Base-by-base conservation (phyloP, 2,888 invertebrate species). In the Psylliodes chrysocephalus region DNA sequence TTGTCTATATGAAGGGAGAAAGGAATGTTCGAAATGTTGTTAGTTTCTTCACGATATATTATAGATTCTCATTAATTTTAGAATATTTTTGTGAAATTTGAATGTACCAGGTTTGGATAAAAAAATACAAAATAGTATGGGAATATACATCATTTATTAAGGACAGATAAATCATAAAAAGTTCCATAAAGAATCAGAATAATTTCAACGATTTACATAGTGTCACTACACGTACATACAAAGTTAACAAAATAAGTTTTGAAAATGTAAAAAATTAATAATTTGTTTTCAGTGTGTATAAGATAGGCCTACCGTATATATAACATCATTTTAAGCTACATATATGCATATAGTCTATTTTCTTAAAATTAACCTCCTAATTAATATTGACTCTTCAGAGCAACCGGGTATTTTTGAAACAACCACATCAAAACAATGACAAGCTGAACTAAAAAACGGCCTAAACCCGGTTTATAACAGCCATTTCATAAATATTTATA, bases 331-430 rank as follows among this genome's bases (percentile, higher is more conserved):
- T 75, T 76, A 79, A 80, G 79, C 79, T 79, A 79, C 78, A 78
- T 76, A 74, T 77, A 77, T 77, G 74, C 75, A 70, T 73, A 76
- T 77, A 73, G 70, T 77, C 74, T 76, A 74, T 76, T 66, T 70
- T 66, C 72, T 75, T 75, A 69, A 67, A 70, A 69, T 73, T 77
- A 76, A 63, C 46, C 70, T 66, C 74, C 77, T 80, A 78, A 77
- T 79, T 81, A 81, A 80, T 81, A 82, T 81, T 81, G 81, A 81
- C 81, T 81, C 77, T 78, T 80, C 75, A 81, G 81, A 81, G 81
- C 77, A 78, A 78, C 73, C 74, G 72, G 73, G 73, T 70, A 63
- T 67, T 66, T 19, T 35, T 35, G 33, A 64, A 68, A 60, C 56
- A 67, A 72, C 72, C 71, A 73, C 77, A 75, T 73, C 69, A 73